Conservation (phyloP, 2,797 vertebrate species). For the Brachyrhaphis roseni region DNA sequence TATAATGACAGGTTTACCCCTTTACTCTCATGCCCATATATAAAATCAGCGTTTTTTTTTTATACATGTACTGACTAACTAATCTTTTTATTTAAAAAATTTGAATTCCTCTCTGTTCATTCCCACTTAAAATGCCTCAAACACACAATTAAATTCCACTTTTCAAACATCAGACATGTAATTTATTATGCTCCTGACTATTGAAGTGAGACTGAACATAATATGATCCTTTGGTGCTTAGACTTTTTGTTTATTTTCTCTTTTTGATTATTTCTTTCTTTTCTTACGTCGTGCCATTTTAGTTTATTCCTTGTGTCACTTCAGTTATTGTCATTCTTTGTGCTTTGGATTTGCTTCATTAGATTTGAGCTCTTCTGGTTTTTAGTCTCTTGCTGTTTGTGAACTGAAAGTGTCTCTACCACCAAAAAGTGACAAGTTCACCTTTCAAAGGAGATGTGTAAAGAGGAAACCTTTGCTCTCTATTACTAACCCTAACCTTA, state of each 20-base stretch:
- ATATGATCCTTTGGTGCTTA: neutral
- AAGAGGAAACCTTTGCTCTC: neutral
- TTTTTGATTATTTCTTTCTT: neutral
- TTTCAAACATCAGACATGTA: neutral
- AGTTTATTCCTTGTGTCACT: neutral
- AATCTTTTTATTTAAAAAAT: neutral
- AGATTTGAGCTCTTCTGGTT: too few relatives aligned
- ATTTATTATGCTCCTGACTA: neutral
- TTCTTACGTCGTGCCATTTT: neutral
- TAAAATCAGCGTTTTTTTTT: neutral
- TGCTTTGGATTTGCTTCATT: too few relatives aligned
- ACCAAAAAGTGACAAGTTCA: neutral
- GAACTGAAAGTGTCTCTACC: neutral
- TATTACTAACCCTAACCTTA: too few relatives aligned
- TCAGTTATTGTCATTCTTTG: neutral
- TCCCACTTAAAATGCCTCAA: neutral
- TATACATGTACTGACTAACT: too few relatives aligned
- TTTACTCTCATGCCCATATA: neutral
- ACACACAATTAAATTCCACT: neutral
- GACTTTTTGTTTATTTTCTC: neutral
- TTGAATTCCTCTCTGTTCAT: neutral
- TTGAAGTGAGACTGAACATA: neutral
- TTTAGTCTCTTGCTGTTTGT: neutral
- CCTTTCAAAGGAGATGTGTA: neutral
- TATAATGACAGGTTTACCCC: neutral